Evolutionary conservation across 2,797 vertebrate genomes (phyloP), one percentile per base, ranked within the genome.

Genomic region (Scomberomorus guttatus): DNA sequence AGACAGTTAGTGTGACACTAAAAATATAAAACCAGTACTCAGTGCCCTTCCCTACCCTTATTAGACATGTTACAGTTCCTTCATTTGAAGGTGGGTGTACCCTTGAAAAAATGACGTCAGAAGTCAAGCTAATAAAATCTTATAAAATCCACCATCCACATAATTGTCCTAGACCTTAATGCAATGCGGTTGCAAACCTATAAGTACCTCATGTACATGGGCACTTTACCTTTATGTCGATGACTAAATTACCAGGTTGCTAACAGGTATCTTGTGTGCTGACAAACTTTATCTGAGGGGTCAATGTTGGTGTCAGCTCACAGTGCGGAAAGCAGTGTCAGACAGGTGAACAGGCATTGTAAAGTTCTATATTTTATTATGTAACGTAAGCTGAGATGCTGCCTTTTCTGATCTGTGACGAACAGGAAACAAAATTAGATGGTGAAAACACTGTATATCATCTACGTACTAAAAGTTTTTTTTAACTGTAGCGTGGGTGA

Each of bases 251-350:
- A 52, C 1, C 46, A 71, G 9, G 13, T 32, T 72, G 46, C 59
- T 32, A 74, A 25, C 20, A 32, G 14, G 22, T 32, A 52, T 60
- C 48, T 51, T 51, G 32, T 3, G 51, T 39, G 34, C 22, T 20
- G 57, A 51, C 15, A 50, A 58, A 68, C 48, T 55, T 72, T 55
- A 32, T 44, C 13, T 20, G 5, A 13, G 12, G 39, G 13, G 12
- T 42, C 12, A 13, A 42, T 42, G 12, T 42, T 42, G 39, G 48
- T 65, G 44, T 64, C 57, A 75, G 27, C 64, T 74, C 72, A 42
- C 39, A 42, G 39, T 42, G 39, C 13, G 13, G 39, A 42, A 14
- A 13, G 39, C 37, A 39, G 11, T 39, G 12, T 39, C 37, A 39
- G 5, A 39, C 37, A 39, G 12, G 37, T 39, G 37, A 39, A 39